Base-by-base conservation (phyloP, 2,797 vertebrate species). In the Hozukius guyotensis region DNA sequence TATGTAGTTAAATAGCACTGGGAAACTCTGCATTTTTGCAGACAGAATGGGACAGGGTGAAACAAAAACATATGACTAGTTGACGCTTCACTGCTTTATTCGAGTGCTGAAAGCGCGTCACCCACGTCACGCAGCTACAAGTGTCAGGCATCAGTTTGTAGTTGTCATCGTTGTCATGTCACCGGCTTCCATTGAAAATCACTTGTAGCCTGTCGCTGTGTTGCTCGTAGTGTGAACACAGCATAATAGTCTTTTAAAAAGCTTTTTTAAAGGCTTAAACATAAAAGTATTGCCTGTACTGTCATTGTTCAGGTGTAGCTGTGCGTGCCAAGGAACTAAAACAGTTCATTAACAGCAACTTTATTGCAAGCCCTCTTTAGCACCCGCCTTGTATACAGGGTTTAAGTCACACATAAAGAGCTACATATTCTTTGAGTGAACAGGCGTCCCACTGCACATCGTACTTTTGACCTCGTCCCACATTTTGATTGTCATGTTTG, bases 401-500 rank as follows among this genome's bases (percentile, higher is more conserved):
- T 64, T 62, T 65, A 31, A 60, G 38, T 64, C 31, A 13, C 70
- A 75, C 46, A 42, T 22, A 65, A 59, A 73, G 3, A 38, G 27
- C 9, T 12, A 9, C 6, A 4, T 56, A 46, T 75, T 81, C 36
- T 77, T 60, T 72, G 42, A 83, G 62, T 22, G 60, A 85, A 69
- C 69, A 34, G n/a, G 32, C 11, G 13, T 78, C 25, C 38, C 27
- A 49, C 46, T 80, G 55, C 66, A 76, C 73, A 24, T 8, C 68
- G 80, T 79, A 77, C 81, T 61, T 90, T 82, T 90, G 88, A 91
- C 89, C 84, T 86, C 13, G n/a, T 82, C 79, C 72, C 80, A 86
- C 80, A 82, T 87, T 92, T 86, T 81, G 75, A 87, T 86, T 89
- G 88, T 87, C 88, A 83, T 60, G 78, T 86, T 89, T 84, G 85